Conservation (phyloP, 2,113 vertebrate genomes). For the Sturnira hondurensis region DNA sequence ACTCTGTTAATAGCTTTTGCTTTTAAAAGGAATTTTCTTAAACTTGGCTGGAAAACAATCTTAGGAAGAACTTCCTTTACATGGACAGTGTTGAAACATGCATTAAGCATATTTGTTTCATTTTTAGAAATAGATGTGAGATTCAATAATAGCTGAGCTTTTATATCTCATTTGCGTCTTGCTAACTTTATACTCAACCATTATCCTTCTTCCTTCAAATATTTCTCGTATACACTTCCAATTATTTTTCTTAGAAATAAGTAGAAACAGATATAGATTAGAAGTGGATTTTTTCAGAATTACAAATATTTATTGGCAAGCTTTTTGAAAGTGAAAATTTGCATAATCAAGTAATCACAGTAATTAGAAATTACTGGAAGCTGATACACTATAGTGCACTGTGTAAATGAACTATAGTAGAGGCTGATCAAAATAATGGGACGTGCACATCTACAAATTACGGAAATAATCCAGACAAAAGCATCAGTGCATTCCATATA, state of each 20-base stretch:
- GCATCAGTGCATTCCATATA: background rate
- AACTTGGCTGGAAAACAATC: slow-evolving; percentile 14
- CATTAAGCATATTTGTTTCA: background rate
- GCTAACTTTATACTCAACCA: background rate
- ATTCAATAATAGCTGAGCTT: background rate
- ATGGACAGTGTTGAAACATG: background rate
- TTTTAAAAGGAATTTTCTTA: background rate
- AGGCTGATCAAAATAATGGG: background rate
- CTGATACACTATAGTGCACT: background rate
- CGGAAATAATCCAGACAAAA: background rate
- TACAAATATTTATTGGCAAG: background rate
- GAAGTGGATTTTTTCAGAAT: background rate
- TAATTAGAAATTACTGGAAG: background rate
- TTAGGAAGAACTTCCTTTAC: background rate
- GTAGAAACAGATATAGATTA: background rate
- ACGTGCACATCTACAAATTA: background rate
- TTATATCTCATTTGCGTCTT: background rate
- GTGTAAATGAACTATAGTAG: background rate
- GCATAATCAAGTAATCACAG: background rate
- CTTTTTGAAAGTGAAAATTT: background rate
- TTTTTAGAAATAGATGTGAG: background rate
- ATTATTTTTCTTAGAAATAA: background rate
- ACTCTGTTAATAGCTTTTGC: slow-evolving; percentile 34
- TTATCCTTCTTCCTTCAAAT: background rate
- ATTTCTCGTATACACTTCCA: background rate